Conservation (phyloP, 1,140 invertebrate genomes). For the Chironomus tepperi region DNA sequence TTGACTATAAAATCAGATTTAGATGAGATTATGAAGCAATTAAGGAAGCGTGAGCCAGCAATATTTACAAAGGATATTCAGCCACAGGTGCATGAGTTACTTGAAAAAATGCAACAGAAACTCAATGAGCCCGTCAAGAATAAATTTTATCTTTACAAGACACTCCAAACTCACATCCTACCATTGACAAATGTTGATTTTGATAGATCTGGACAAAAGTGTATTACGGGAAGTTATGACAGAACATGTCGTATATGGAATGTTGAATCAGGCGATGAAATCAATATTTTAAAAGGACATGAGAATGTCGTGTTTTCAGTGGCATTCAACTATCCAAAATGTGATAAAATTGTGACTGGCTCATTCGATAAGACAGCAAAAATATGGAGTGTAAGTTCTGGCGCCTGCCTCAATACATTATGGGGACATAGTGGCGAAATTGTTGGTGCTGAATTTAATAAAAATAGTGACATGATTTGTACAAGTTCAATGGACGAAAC, state of each 20-base stretch:
- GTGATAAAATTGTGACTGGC: conserved; percentile 64
- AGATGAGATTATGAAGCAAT: conserved; percentile 45
- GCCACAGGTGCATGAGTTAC: conserved; percentile 38
- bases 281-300: conserved; percentile 56
- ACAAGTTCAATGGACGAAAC: conserved; percentile 69
- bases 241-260: conserved; percentile 77
- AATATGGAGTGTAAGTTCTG: conserved; percentile 58
- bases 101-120: conserved; percentile 45
- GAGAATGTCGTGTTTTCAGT: conserved; percentile 74
- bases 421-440: conserved; percentile 66
- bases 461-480: conserved; percentile 49
- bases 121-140: conserved; percentile 46
- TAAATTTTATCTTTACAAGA: conserved; percentile 55
- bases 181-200: conserved; percentile 72
- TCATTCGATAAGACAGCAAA: conserved; percentile 73
- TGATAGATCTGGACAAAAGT: conserved; percentile 61
- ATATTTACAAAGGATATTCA: conserved; percentile 16
- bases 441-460: conserved; percentile 58
- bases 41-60: conserved; percentile 43
- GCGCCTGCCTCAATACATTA: conserved; percentile 57
- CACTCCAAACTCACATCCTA: conserved; percentile 63
- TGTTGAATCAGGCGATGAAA: conserved; percentile 58
- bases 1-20: conserved; percentile 27
- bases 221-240: conserved; percentile 74
- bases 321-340: conserved; percentile 63